A percentile compares a stretch with the other conserved stretches of the same genome.
These are phyloP conservation scores for Halcyon senegalensis DNA, from an alignment of 2,113 vertebrate species.

Conservation along the genomic window DNA sequence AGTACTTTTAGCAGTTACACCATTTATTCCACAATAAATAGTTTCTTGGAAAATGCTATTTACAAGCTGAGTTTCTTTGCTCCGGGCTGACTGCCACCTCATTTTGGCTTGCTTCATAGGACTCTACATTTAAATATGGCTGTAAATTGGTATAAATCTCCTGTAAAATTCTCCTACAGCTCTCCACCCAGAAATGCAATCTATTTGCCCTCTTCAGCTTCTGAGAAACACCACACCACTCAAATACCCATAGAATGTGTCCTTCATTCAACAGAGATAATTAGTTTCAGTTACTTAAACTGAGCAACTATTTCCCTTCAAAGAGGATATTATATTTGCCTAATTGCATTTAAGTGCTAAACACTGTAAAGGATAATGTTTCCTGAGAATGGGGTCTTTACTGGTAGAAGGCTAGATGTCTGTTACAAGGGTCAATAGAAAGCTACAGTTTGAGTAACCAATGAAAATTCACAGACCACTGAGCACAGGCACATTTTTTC, in stretches of 20 bases:
- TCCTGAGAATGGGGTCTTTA: constrained; percentile 4
- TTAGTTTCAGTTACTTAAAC: constrained; percentile 72
- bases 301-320: constrained; percentile 66
- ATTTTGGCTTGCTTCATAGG: constrained; percentile 27
- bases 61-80: constrained; percentile 8
- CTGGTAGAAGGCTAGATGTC: background rate
- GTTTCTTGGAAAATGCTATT: constrained; percentile 39
- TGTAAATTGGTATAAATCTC: constrained; percentile 29
- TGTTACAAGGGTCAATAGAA: constrained; percentile 41
- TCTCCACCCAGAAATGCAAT: constrained; percentile 21
- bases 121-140: constrained; percentile 11
- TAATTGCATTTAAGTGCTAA: constrained; percentile 73
- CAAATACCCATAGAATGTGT: constrained; percentile 32
- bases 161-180: background rate
- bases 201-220: constrained; percentile 21
- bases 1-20: background rate
- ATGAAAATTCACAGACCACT: constrained; percentile 32
- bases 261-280: constrained; percentile 63
- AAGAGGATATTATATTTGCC: constrained; percentile 71
- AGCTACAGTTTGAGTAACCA: constrained; percentile 1
- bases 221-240: constrained; percentile 36
- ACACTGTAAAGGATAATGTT: constrained; percentile 63
- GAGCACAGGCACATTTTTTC: constrained; percentile 3
- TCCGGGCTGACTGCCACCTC: constrained; percentile 27
- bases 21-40: constrained; percentile 33